These are phyloP conservation scores for Trematomus bernacchii DNA, from an alignment of 2,797 vertebrate genomes.

Conservation along the genomic window DNA sequence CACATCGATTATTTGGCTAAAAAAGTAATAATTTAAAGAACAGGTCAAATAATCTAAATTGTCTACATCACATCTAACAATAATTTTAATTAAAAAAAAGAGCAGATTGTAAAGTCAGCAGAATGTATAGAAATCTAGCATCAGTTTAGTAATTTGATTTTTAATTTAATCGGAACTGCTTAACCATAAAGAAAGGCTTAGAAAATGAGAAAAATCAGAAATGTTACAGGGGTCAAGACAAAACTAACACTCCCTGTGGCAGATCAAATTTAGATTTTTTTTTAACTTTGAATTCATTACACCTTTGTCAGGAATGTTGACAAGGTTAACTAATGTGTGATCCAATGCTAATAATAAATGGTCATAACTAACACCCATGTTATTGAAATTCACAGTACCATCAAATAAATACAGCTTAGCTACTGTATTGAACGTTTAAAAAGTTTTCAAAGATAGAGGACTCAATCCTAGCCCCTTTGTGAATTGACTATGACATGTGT, in stretches of 20 bases:
- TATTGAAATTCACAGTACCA: slow-evolving; percentile 26
- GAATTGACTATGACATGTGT: slow-evolving; percentile 44
- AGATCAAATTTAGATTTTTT: slow-evolving; percentile 47
- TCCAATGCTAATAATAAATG: slow-evolving; percentile 10
- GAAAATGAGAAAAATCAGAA: slow-evolving; percentile 14
- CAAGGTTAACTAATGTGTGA: slow-evolving; percentile 3
- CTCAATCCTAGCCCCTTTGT: slow-evolving; percentile 36
- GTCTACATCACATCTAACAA: slow-evolving; percentile 55
- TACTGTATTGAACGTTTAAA: slow-evolving; percentile 19
- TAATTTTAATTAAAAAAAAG: slow-evolving; percentile 31
- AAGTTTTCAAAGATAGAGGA: slow-evolving; percentile 45
- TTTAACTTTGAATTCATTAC: slow-evolving; percentile 4
- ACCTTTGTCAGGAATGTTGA: background rate
- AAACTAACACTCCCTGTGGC: slow-evolving; percentile 44
- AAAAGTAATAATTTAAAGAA: slow-evolving; percentile 21
- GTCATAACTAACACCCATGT: slow-evolving; percentile 12
- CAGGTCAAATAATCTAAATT: slow-evolving; percentile 12
- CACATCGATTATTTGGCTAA: background rate
- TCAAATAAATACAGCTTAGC: slow-evolving; percentile 18
- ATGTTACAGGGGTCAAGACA: slow-evolving; percentile 17
- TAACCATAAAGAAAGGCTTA: slow-evolving; percentile 19
- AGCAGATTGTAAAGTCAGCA: slow-evolving; percentile 3
- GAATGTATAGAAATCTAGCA: slow-evolving; percentile 19
- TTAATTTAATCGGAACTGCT: slow-evolving; percentile 37
- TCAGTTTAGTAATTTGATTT: slow-evolving; percentile 42